Evolutionary conservation across 2,113 vertebrate genomes (phyloP), one percentile per base, ranked within the genome.

Genomic region (Dunckerocampus dactyliophorus): DNA sequence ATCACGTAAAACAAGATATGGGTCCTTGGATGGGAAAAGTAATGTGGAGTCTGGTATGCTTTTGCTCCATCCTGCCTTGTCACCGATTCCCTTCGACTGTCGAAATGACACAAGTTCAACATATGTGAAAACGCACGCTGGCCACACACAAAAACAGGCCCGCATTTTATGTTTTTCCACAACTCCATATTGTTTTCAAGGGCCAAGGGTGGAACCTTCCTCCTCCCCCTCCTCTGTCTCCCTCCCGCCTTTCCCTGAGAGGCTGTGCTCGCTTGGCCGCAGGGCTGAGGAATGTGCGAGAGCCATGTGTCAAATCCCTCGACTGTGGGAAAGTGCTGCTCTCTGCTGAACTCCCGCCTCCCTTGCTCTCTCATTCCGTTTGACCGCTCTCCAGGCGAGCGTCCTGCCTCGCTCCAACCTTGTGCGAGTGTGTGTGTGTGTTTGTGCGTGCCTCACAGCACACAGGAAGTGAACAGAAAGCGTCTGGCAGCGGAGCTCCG

Each of bases 291-390:
- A 95, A 95, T 95, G 95, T 95, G 94, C 91, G 92, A 93, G 92
- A 94, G 92, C 94, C 93, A 93, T 95, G 95, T 95, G 95, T 95
- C 93, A 93, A 92, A 92, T 92, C 93, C 93, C 93, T 93, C 92
- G 94, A 95, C 94, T 95, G 96, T 95, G 95, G 94, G 96, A 97
- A 98, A 96, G 91, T 92, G 92, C 92, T 94, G 95, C 94, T 95
- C 94, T 91, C 92, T 89, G 88, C 86, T 91, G 90, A 92, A 91
- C 91, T 89, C 88, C 81, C 82, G 76, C 81, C 83, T 83, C 80
- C 57, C 69, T 75, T 62, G 17, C 80, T 71, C 84, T 67, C 86
- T 76, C 69, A 70, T 82, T 82, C 79, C 16, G 61, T 74, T 76
- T 81, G 84, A 79, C 64, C 88, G 87, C 89, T 95, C 93, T 93